phyloP scores from a whole-genome alignment of 64 coral and sea anemone genomes.

The Pocillopora verrucosa region DNA sequence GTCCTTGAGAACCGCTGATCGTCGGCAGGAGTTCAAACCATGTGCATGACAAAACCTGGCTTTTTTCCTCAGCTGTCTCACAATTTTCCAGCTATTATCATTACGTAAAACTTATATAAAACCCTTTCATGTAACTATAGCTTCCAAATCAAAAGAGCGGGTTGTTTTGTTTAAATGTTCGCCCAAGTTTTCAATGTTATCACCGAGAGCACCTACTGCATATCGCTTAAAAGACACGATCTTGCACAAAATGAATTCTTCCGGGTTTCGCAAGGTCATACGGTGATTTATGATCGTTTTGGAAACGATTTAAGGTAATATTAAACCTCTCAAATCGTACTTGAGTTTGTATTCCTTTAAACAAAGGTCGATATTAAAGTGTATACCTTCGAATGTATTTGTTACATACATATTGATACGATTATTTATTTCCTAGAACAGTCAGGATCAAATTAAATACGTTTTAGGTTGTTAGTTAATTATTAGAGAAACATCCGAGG shows the following conservation, averaged over 20 bases:
- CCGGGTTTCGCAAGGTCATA: not conserved
- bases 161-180: not conserved
- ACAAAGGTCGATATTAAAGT: slow-evolving; percentile 1
- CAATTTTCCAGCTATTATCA: not conserved
- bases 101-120: not conserved
- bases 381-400: not conserved
- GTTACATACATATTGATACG: not conserved
- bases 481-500: not conserved
- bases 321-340: not conserved
- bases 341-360: slow-evolving; percentile 2
- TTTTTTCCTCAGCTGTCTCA: not conserved
- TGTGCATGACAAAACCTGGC: not conserved
- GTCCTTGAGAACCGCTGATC: not conserved
- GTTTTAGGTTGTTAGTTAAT: not conserved
- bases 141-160: not conserved
- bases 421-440: no score
- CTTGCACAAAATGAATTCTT: slow-evolving; percentile 3
- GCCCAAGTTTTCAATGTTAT: slow-evolving; percentile 1
- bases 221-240: not conserved
- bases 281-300: not conserved
- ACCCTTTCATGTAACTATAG: not conserved
- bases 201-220: not conserved
- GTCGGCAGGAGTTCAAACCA: slow-evolving; percentile 12
- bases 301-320: not conserved
- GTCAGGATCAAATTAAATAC: not conserved